phyloP scores from a whole-genome alignment of 2,797 vertebrate species.

The Muraenolepis orangiensis region DNA sequence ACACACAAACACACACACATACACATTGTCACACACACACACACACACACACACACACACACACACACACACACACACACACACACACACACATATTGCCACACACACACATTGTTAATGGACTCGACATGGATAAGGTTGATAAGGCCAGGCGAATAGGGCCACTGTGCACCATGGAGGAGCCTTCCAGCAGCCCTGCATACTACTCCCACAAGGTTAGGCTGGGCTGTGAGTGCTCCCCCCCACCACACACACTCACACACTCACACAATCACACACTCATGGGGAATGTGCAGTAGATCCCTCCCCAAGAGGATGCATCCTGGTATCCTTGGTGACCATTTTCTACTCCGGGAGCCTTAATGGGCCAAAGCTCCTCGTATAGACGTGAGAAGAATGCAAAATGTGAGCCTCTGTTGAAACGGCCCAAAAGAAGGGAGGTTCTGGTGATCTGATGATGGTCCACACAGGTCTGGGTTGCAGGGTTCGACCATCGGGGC shows the following conservation, averaged over 20 bases:
- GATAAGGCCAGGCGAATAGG: neutral
- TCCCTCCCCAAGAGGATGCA: neutral
- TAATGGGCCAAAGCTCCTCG: neutral
- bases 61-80: neutral
- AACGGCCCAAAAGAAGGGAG: conserved; percentile 15
- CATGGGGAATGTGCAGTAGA: neutral
- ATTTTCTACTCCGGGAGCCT: neutral
- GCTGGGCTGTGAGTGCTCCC: neutral
- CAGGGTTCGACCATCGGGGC: conserved; percentile 31
- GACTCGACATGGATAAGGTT: neutral
- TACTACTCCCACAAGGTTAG: neutral
- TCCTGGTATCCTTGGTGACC: neutral
- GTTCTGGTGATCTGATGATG: conserved; percentile 25
- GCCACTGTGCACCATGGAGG: neutral
- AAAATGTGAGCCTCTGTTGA: neutral
- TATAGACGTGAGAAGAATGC: neutral
- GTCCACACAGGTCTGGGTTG: conserved; percentile 24
- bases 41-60: neutral
- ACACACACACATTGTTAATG: neutral
- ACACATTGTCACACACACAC: neutral
- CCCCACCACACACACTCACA: too few species aligned
- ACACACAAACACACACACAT: neutral
- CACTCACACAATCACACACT: neutral
- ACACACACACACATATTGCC: too few species aligned
- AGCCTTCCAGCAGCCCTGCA: neutral